Conservation (phyloP, 1,140 invertebrate species). For the Penaeus chinensis region DNA sequence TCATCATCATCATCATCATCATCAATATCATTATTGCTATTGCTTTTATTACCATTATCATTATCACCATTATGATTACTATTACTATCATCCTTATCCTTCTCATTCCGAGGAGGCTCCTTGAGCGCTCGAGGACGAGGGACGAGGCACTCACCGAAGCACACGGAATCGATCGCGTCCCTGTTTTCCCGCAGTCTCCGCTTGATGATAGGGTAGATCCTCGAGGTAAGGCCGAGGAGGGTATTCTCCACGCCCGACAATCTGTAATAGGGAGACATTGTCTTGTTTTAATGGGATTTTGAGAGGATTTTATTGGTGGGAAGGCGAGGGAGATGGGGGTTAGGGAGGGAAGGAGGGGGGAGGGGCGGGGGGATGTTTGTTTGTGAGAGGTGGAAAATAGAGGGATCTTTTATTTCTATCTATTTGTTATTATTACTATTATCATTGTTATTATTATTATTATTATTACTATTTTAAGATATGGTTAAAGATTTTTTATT, state of each 20-base stretch:
- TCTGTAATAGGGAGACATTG: conserved; percentile 67
- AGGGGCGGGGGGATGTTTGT: too few relatives aligned
- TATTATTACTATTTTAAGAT: too few relatives aligned
- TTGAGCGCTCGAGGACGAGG: background rate
- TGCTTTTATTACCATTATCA: background rate
- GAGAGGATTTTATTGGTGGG: too few relatives aligned
- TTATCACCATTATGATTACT: too few relatives aligned
- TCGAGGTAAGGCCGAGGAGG: conserved; percentile 81
- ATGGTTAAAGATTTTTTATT: too few relatives aligned
- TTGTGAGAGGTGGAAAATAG: too few relatives aligned
- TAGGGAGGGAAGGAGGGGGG: too few relatives aligned
- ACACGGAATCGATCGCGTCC: conserved; percentile 79
- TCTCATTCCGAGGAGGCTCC: background rate
- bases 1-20: background rate
- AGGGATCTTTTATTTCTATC: too few relatives aligned
- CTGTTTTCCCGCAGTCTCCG: conserved; percentile 71
- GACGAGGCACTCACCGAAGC: conserved; percentile 74
- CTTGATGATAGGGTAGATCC: conserved; percentile 74
- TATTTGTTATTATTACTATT: too few relatives aligned
- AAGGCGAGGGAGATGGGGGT: background rate
- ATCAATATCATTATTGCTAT: background rate
- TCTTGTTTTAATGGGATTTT: background rate
- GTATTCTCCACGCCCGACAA: conserved; percentile 87
- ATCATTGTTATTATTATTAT: too few relatives aligned
- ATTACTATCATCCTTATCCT: too few relatives aligned